Conservation (phyloP, 2,888 invertebrate genomes). For the Diarsia brunnea region DNA sequence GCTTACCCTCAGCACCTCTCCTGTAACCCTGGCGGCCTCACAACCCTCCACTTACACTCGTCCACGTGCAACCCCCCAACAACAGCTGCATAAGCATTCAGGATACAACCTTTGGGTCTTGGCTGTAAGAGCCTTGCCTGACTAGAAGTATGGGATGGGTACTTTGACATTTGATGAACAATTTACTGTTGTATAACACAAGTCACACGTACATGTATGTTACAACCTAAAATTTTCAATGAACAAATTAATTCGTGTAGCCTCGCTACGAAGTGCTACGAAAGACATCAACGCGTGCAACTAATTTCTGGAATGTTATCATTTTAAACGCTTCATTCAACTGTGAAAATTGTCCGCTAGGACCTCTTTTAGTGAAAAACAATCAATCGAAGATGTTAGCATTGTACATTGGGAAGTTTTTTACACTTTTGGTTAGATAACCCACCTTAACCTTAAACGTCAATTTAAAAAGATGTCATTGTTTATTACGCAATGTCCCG, state of each 20-base stretch:
- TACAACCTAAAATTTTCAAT: slow-evolving; percentile 18
- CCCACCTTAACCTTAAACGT: slow-evolving; percentile 36
- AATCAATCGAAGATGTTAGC: background rate
- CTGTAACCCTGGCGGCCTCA: slow-evolving; percentile 51
- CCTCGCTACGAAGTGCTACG: slow-evolving; percentile 52
- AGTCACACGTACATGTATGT: background rate
- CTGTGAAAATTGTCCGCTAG: too few species aligned
- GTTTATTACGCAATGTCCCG: slow-evolving; percentile 59
- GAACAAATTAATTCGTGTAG: slow-evolving; percentile 20
- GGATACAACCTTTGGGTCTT: background rate
- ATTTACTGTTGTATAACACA: slow-evolving; percentile 41
- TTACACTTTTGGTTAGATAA: slow-evolving; percentile 60
- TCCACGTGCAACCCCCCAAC: background rate
- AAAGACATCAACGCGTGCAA: slow-evolving; percentile 82
- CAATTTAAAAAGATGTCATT: slow-evolving; percentile 56
- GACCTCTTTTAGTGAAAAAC: background rate
- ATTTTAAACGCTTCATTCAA: background rate
- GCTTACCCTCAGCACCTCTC: slow-evolving; percentile 56
- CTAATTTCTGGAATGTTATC: rapidly evolving
- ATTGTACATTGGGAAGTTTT: slow-evolving; percentile 18
- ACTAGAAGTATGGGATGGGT: background rate
- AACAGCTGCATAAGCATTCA: slow-evolving; percentile 1
- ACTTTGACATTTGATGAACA: slow-evolving; percentile 54
- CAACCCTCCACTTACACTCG: slow-evolving; percentile 46
- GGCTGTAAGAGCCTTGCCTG: slow-evolving; percentile 2